A percentile compares a stretch with the other conserved stretches of the same genome.
Evolutionary conservation across 2,888 invertebrate species (phyloP).

Genomic region (Calliopum simillimum): DNA sequence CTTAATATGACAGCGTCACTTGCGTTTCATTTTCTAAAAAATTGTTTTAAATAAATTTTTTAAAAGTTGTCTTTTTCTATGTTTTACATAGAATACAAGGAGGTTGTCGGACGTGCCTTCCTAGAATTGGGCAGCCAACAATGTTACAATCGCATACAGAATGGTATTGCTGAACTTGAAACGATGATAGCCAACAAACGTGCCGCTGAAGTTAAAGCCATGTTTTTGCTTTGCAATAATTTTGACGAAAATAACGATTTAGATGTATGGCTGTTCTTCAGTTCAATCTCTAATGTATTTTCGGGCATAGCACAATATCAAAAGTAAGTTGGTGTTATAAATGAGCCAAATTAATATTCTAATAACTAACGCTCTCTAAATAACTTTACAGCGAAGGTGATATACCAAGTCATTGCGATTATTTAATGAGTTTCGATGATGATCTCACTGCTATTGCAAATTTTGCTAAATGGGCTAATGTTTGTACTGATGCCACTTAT

Average conservation of each 20-base stretch:
- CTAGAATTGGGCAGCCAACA: conserved; percentile 57
- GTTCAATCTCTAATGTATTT: conserved; percentile 55
- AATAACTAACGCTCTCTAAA: background rate
- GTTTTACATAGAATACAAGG: conserved; percentile 57
- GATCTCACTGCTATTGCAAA: conserved; percentile 57
- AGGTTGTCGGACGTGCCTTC: conserved; percentile 60
- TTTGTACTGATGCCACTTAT: too few relatives aligned
- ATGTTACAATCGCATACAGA: conserved; percentile 61
- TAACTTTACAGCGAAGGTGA: conserved; percentile 46
- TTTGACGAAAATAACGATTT: conserved; percentile 59
- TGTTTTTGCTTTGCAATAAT: conserved; percentile 60
- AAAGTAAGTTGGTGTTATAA: conserved; percentile 48
- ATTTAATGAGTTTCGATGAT: conserved; percentile 49
- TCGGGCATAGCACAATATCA: conserved; percentile 55
- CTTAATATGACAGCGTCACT: too few relatives aligned
- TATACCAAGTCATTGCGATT: conserved; percentile 51
- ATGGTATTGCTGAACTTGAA: conserved; percentile 61
- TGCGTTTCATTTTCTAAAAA: too few relatives aligned
- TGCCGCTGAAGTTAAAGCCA: conserved; percentile 55
- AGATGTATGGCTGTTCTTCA: conserved; percentile 62
- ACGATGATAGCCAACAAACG: conserved; percentile 54
- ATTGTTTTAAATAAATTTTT: too few relatives aligned
- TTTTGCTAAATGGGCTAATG: conserved; percentile 40
- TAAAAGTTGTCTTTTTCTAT: too few relatives aligned
- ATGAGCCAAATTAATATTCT: too few relatives aligned